Percentiles rank a stretch among this genome's conserved stretches.
phyloP scores from a whole-genome alignment of 2,113 vertebrate genomes.

The Leptodactylus fuscus region DNA sequence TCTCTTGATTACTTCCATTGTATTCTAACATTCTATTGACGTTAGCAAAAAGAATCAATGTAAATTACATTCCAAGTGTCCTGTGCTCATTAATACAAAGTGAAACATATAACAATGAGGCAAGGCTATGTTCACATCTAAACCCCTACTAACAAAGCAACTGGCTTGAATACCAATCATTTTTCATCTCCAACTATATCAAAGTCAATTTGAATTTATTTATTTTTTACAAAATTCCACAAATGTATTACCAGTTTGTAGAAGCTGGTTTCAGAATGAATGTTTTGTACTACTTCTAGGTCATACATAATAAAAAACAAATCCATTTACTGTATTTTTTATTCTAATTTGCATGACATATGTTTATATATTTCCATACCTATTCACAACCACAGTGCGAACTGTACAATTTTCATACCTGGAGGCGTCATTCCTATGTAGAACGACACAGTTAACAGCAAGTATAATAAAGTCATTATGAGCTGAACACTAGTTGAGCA shows the following conservation, averaged over 20 bases:
- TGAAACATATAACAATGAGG: constrained; percentile 29
- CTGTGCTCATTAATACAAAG: constrained; percentile 39
- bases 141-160: background rate
- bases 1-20: constrained; percentile 12
- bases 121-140: constrained; percentile 7
- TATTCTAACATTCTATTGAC: constrained; percentile 12
- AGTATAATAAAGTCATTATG: background rate
- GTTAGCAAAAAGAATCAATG: constrained; percentile 3
- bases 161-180: constrained; percentile 10
- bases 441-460: background rate
- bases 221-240: background rate
- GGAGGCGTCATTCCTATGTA: background rate
- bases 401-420: background rate
- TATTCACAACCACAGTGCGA: background rate
- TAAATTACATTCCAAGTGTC: constrained; percentile 18
- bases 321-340: background rate
- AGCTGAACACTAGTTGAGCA: background rate
- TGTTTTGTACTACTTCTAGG: background rate
- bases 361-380: background rate
- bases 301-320: background rate
- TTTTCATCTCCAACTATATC: background rate
- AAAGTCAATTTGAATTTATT: background rate
- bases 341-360: background rate
- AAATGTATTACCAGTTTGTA: background rate
- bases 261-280: background rate